Evolutionary conservation across 2,113 vertebrate genomes (phyloP), one percentile per base, ranked within the genome.

Genomic region (Boulengeromyrus knoepffleri): DNA sequence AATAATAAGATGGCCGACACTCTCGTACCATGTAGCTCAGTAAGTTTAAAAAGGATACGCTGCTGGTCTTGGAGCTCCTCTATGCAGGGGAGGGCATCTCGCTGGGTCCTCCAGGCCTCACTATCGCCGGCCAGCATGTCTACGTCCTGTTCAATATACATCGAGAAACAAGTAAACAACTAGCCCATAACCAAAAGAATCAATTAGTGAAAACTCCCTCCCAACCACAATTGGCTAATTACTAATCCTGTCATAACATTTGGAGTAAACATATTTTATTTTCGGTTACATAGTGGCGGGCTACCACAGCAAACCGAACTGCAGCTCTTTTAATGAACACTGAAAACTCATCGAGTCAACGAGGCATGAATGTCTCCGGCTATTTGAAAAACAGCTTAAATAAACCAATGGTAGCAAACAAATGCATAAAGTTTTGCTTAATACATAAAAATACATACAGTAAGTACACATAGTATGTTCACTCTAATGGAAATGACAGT

Each of bases 71-170:
- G 96, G 50, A 96, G 93, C 17, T 94, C 92, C 92, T 94, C 95
- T 47, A 96, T 91, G 92, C 91, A 91, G 90, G 94, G 94, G 89
- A 97, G 83, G 58, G 93, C 93, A 74, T 95, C 94, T 93, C 92
- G 94, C 91, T 96, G 92, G 87, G 94, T 92, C 89, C 94, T 96
- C 96, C 96, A 97, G 3, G 91, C 94, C 36, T 88, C 53, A 42
- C 96, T 94, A 56, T 96, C 95, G 52, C 97, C 97, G 0, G 94
- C 93, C 89, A 97, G 91, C 96, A 97, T 97, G 83, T 96, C 95
- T 90, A 92, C 92, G 94, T 97, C 97, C 97, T 97, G 92, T 0
- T 85, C 62, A 66, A 70, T 70, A 27, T 91, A 94, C 88, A 74
- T 58, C 92, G 92, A 58, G 49, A 88, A 88, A 58, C 27, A 88